Percentiles rank a stretch among this genome's conserved stretches.
Evolutionary conservation across 2,113 vertebrate species (phyloP).

Genomic region (Rhinolophus sinicus): DNA sequence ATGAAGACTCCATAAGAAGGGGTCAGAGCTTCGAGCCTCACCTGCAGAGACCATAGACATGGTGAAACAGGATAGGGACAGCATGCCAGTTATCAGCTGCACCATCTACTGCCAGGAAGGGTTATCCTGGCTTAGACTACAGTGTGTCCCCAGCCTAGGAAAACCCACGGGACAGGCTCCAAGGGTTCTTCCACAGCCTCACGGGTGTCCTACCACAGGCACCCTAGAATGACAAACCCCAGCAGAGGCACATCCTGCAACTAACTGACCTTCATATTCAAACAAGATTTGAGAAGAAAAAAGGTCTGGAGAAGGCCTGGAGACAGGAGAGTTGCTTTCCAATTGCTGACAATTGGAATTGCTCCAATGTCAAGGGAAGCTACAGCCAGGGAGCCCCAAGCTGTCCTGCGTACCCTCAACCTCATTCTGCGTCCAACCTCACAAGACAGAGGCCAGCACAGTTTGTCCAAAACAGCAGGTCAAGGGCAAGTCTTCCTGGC

Average conservation of each 20-base stretch:
- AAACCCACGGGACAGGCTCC: not conserved
- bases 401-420: not conserved
- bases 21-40: not conserved
- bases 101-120: not conserved
- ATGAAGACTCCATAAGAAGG: not conserved
- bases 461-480: not conserved
- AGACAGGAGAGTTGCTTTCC: not conserved
- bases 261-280: slow-evolving; percentile 41
- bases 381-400: not conserved
- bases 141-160: not conserved
- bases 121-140: not conserved
- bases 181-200: not conserved
- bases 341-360: not conserved
- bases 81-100: not conserved
- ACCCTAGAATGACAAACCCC: not conserved
- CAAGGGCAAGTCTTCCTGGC: not conserved
- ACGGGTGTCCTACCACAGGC: not conserved
- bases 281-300: slow-evolving; percentile 14
- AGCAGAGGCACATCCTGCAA: slow-evolving; percentile 7
- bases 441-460: not conserved
- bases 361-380: not conserved
- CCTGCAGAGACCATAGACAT: not conserved
- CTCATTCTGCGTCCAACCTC: not conserved
- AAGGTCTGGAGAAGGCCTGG: slow-evolving; percentile 26
- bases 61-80: not conserved